Base-by-base conservation (phyloP, 2,113 vertebrate genomes). In the Caloenas nicobarica region DNA sequence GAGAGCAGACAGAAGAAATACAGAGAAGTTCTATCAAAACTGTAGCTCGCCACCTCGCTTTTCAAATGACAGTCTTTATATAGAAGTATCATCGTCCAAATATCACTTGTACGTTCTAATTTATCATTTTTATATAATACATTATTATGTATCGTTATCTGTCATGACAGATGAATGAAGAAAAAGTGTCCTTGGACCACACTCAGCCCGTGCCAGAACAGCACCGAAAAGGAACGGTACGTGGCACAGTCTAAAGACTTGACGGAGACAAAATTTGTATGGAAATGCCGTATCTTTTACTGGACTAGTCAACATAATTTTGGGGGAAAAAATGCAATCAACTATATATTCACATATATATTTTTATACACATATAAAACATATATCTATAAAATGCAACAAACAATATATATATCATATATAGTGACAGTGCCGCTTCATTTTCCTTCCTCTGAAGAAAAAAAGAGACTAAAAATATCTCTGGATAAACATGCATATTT, bases 121-220 rank as follows among this genome's bases (percentile, higher is more conserved):
- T 61, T 50, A 25, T 38, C 2, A 8, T 38, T 69, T 91, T 38
- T 65, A 6, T 40, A 14, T 16, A n/a, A 54, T 22, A 11, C 7
- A 10, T 5, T 34, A 11, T 19, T 42, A 46, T 4, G 8, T 13
- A 6, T 38, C n/a, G 16, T 54, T 77, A 50, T 38, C 42, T 79
- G 17, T 9, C 34, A n/a, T 34, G 25, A 36, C 0, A 53, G 14
- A 69, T 7, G 36, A 14, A 40, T 50, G 22, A 25, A 26, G 26
- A 58, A 60, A 46, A 56, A 74, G 11, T 34, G 26, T 48, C 36
- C 54, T 65, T 57, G 42, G 28, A 53, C 10, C 23, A 48, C 50
- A 18, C 22, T 53, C 0, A 0, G 53, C 17, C 31, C 23, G 48
- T 64, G 16, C 19, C 57, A n/a, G 10, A 50, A 58, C 11, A 58